Evolutionary conservation across 2,888 invertebrate genomes (phyloP).

Genomic region (Gastrophysa polygoni): DNA sequence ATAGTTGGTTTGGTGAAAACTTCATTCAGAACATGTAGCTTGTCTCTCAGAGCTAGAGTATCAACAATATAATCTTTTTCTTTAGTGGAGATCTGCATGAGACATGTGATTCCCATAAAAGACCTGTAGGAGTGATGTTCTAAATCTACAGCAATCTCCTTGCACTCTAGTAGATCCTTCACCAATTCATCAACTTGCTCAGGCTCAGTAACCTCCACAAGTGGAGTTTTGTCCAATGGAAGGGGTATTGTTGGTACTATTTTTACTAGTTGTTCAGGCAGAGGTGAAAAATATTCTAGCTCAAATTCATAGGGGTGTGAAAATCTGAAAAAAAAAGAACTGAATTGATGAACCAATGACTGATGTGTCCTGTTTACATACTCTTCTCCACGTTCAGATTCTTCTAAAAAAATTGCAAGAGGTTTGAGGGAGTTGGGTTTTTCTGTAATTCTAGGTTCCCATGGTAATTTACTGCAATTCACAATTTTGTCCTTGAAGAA

Average conservation of each 20-base stretch:
- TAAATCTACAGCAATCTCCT: conserved; percentile 87
- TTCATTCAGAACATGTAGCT: conserved; percentile 82
- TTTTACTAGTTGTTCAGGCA: conserved; percentile 59
- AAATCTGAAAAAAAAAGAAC: conserved; percentile 63
- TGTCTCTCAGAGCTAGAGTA: conserved; percentile 80
- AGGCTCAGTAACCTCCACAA: conserved; percentile 71
- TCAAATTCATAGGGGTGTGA: conserved; percentile 91
- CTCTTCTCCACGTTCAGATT: conserved; percentile 67
- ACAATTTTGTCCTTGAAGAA: conserved; percentile 85
- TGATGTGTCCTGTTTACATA: too few species aligned
- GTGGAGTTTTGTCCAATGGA: conserved; percentile 67
- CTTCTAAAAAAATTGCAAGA: conserved; percentile 73
- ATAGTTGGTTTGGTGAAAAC: conserved; percentile 89
- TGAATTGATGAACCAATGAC: too few species aligned
- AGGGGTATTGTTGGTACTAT: conserved; percentile 57
- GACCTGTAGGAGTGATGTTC: conserved; percentile 93
- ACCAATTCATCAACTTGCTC: conserved; percentile 70
- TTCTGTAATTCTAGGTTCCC: conserved; percentile 81
- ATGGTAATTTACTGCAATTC: conserved; percentile 74
- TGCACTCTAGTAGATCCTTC: conserved; percentile 68
- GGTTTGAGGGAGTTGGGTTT: conserved; percentile 90
- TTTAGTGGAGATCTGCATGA: conserved; percentile 91
- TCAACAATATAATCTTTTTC: conserved; percentile 88
- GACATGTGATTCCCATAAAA: conserved; percentile 93
- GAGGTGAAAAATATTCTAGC: conserved; percentile 72